Base-by-base conservation (phyloP, 2,797 vertebrate genomes). In the Amniataba percoides region DNA sequence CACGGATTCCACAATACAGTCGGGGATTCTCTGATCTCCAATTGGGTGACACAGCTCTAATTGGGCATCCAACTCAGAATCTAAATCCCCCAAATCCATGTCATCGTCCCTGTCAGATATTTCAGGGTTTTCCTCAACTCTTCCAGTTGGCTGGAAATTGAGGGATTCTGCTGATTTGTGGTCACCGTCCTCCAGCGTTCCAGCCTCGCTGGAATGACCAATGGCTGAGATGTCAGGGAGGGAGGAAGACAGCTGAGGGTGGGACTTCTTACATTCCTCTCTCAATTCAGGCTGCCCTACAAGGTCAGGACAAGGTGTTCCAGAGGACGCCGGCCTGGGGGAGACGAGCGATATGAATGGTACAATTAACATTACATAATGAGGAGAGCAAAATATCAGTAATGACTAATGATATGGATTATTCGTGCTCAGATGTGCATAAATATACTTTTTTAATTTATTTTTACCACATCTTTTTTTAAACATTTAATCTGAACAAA, bases 171-270 rank as follows among this genome's bases (percentile, higher is more conserved):
- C 78, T 53, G 89, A 93, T 68, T 80, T 71, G 64, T 77, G 62
- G 74, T 7, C 21, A 25, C 51, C 14, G 0, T 85, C 73, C 63
- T 81, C 78, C 31, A 67, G 51, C 21, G 42, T 48, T 71, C 18
- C 71, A 19, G 5, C 21, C 2, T 83, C 86, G 42, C 43, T 23
- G 5, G 80, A 70, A 19, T 18, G 55, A 48, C 83, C 82, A 13
- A 93, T 79, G 5, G 93, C 92, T 0, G 95, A 96, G 60, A 95
- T 91, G 9, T 96, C 95, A 1, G 95, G 95, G 34, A 95, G 92
- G 52, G 93, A 95, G 53, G 91, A 93, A 64, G 82, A 93, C 18
- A 89, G 84, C 53, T 92, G 87, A 59, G 86, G 51, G 14, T 59
- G 77, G 55, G 80, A 77, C 58, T 87, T 92, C 51, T 74, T 83